Evolutionary conservation across 2,888 invertebrate species (phyloP), one percentile per base, ranked within the genome.

Genomic region (Palloptera scutellata): DNA sequence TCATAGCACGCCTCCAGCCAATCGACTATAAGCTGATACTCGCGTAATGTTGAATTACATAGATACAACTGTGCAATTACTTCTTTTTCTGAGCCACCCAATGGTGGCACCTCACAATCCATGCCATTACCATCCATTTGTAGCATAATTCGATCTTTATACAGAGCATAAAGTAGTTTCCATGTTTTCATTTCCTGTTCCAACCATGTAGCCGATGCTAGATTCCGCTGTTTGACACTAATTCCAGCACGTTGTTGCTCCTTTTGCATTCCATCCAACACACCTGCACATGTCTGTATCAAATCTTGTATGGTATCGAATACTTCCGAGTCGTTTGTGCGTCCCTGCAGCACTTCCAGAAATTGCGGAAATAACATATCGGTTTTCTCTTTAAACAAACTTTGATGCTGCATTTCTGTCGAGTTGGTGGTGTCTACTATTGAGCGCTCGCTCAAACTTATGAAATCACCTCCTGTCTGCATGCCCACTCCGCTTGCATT

Each of bases 131-230:
- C 13, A 12, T 68, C 43, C 53, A 79, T 78, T 66, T 84, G 80
- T 40, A 83, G 79, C 69, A 87, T 85, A 59, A 93, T 85, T 40
- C 95, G 89, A 85, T 97, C 95, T 73, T 92, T 89, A 84, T 93
- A 96, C 13, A 97, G 85, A 70, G 92, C 92, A 76, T 91, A 89
- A 6, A 97, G 80, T 30, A 97, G 87, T 74, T 93, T 89, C 97
- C 97, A 97, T 0, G 94, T 96, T 78, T 94, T 93, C 43, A 92
- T 89, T 82, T 97, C 97, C 77, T 92, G 91, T 70, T 92, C 91
- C 48, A 97, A 78, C 89, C 90, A 91, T 73, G 85, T 53, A 80
- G 58, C 86, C 42, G 72, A 73, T 42, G 41, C 73, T 17, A 61
- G 10, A 57, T 72, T 30, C 1, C 69, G 64, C 64, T 74, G 70